Percentiles rank a stretch among this genome's conserved stretches.
Conservation (phyloP, 2,888 invertebrate species). For the Torymus texanus region DNA sequence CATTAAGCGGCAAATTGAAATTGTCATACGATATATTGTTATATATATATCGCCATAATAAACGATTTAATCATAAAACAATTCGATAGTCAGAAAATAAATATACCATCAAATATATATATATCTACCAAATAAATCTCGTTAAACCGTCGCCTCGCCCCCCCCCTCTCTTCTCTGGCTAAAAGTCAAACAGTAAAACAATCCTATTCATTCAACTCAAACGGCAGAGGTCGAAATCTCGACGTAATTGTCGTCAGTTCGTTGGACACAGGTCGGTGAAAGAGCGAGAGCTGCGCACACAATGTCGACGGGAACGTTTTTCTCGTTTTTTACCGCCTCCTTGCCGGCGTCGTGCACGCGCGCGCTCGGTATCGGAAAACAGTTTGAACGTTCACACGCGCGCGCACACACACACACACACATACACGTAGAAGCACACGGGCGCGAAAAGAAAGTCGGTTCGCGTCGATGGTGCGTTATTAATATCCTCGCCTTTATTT, state of each 20-base stretch:
- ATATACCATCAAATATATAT: no score
- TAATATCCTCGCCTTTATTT: conserved; percentile 41
- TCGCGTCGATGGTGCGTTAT: conserved; percentile 36
- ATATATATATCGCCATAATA: no score
- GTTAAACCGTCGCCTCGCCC: no score
- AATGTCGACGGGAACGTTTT: conserved; percentile 14
- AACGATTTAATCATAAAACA: no score
- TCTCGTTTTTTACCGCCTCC: conserved; percentile 35
- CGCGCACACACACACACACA: background rate
- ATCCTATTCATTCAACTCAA: background rate
- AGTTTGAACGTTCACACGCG: conserved; percentile 66
- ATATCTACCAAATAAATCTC: no score
- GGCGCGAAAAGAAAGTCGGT: conserved; percentile 48
- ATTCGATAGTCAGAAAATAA: no score
- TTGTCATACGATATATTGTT: no score
- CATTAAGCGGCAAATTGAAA: no score
- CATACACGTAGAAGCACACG: background rate
- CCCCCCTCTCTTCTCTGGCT: background rate
- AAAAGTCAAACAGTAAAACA: background rate
- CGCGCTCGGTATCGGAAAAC: conserved; percentile 67
- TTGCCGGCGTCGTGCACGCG: conserved; percentile 10
- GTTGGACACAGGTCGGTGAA: conserved; percentile 19
- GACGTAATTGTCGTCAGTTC: background rate
- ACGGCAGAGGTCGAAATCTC: background rate
- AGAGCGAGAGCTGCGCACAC: background rate